Evolutionary conservation across 2,113 vertebrate species (phyloP).

Genomic region (Anthoscopus minutus): DNA sequence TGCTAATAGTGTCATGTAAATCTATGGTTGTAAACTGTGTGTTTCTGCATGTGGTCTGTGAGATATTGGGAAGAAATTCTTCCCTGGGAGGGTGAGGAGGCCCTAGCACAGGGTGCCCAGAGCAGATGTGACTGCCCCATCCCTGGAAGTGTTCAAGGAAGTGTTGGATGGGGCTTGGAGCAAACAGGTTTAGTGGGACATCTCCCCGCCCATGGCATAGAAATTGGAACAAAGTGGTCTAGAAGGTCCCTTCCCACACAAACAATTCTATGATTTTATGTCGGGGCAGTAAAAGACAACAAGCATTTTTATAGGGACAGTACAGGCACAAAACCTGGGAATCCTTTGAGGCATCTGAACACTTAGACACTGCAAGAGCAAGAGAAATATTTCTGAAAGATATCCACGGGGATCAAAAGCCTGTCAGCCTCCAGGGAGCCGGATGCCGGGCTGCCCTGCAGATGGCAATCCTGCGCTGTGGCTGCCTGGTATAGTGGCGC

Average conservation of each 20-base stretch:
- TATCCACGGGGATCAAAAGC: fast-evolving
- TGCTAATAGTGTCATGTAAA: background rate
- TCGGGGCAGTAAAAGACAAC: background rate
- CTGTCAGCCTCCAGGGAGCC: background rate
- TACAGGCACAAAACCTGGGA: background rate
- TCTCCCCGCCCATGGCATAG: background rate
- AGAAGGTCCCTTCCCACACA: background rate
- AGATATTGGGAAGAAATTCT: background rate
- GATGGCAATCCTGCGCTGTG: background rate
- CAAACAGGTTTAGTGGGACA: background rate
- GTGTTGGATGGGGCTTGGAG: background rate
- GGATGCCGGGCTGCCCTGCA: background rate
- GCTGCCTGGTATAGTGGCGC: background rate
- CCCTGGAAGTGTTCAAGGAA: background rate
- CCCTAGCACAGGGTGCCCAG: background rate
- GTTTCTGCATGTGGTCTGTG: background rate
- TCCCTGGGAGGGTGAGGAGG: background rate
- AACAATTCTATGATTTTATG: background rate
- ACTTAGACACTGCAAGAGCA: background rate
- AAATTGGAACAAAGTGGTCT: background rate
- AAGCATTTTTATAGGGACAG: background rate
- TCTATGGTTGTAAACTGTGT: background rate
- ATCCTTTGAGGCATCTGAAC: background rate
- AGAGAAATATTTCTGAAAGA: background rate
- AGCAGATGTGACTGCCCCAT: background rate